Conservation (phyloP, 1,140 invertebrate genomes). For the Chrysomallon squamiferum region DNA sequence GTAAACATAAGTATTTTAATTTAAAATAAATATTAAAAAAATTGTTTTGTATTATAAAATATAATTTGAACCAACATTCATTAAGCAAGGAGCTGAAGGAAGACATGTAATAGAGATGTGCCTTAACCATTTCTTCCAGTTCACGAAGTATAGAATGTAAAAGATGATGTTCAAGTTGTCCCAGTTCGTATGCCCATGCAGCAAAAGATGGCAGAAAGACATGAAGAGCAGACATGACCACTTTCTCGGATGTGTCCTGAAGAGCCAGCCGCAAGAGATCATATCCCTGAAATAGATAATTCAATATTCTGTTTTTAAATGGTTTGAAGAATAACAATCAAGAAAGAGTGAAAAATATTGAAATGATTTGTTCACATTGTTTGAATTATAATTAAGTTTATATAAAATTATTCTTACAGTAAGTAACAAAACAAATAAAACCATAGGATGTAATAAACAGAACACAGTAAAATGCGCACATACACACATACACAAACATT, state of each 20-base stretch:
- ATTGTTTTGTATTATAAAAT: too few relatives aligned
- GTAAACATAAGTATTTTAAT: too few relatives aligned
- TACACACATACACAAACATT: too few relatives aligned
- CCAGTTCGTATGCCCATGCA: slow-evolving; percentile 71
- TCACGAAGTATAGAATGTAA: slow-evolving; percentile 53
- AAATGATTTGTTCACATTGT: background rate
- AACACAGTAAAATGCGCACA: too few relatives aligned
- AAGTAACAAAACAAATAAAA: too few relatives aligned
- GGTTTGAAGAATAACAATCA: too few relatives aligned
- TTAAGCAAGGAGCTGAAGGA: too few relatives aligned
- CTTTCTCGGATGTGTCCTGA: slow-evolving; percentile 56
- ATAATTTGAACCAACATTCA: slow-evolving; percentile 1
- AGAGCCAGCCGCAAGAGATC: slow-evolving; percentile 49
- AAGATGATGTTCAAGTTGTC: slow-evolving; percentile 63
- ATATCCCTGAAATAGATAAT: slow-evolving; percentile 39
- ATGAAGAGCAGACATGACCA: slow-evolving; percentile 56
- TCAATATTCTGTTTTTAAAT: background rate
- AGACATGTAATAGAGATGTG: slow-evolving; percentile 14
- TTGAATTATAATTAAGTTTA: background rate
- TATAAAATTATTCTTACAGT: too few relatives aligned
- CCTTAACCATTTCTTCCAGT: slow-evolving; percentile 60
- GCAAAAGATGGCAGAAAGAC: slow-evolving; percentile 65
- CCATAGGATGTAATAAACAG: too few relatives aligned
- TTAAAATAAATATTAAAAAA: too few relatives aligned
- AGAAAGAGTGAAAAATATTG: too few relatives aligned